Conservation (phyloP, 2,113 vertebrate genomes). For the Dicentrarchus labrax region DNA sequence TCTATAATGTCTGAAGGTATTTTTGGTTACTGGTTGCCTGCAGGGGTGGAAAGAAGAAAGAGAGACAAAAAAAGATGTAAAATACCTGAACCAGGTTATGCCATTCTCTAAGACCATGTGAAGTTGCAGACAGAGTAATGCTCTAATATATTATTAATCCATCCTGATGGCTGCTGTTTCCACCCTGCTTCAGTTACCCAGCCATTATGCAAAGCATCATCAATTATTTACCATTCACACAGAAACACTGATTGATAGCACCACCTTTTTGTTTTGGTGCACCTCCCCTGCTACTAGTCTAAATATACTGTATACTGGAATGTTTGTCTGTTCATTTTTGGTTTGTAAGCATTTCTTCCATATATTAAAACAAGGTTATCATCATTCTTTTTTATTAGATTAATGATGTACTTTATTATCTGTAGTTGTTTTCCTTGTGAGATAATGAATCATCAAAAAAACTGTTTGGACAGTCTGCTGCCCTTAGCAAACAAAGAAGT, state of each 20-base stretch:
- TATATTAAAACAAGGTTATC: background rate
- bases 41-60: slow-evolving; percentile 56
- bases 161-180: slow-evolving; percentile 60
- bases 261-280: slow-evolving; percentile 41
- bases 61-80: slow-evolving; percentile 24
- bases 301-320: background rate
- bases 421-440: background rate
- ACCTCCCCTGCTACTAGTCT: background rate
- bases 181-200: slow-evolving; percentile 55
- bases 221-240: slow-evolving; percentile 69
- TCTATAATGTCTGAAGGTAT: slow-evolving; percentile 94
- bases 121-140: slow-evolving; percentile 69
- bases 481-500: background rate
- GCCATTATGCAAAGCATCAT: slow-evolving; percentile 68
- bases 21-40: slow-evolving; percentile 95
- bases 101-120: slow-evolving; percentile 49
- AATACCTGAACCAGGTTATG: slow-evolving; percentile 38
- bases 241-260: slow-evolving; percentile 48
- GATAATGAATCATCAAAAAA: background rate
- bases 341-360: background rate
- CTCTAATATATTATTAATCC: slow-evolving; percentile 73
- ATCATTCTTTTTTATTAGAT: background rate
- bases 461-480: background rate
- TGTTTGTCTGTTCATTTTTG: background rate
- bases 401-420: background rate